phyloP scores from a whole-genome alignment of 2,888 invertebrate species.

The Ennomos erosarius region DNA sequence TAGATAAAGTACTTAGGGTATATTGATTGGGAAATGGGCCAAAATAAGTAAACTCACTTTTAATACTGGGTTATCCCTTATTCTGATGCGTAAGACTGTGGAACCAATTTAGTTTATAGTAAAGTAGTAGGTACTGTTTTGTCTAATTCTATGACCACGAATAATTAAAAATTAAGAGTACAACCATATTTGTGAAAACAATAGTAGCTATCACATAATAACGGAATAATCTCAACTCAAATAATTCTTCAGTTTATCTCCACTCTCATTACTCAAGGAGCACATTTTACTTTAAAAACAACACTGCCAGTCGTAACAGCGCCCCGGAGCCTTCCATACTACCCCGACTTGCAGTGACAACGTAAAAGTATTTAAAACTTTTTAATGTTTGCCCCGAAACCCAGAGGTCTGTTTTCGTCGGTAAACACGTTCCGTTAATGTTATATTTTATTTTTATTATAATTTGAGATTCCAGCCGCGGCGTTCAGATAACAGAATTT shows the following conservation, averaged over 20 bases:
- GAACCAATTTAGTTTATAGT: too few relatives aligned
- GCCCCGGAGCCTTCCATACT: slow-evolving; percentile 50
- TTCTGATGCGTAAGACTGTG: too few relatives aligned
- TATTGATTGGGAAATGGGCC: too few relatives aligned
- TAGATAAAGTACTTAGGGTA: too few relatives aligned
- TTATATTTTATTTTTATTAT: slow-evolving; percentile 47
- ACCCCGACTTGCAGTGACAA: slow-evolving; percentile 63
- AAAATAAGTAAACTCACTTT: too few relatives aligned
- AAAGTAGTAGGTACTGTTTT: too few relatives aligned
- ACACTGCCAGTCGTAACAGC: slow-evolving; percentile 48
- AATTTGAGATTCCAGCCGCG: slow-evolving; percentile 33
- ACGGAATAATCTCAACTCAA: slow-evolving; percentile 28
- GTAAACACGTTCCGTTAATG: slow-evolving; percentile 46
- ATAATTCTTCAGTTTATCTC: slow-evolving; percentile 37
- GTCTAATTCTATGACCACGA: too few relatives aligned
- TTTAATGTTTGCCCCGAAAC: slow-evolving; percentile 58
- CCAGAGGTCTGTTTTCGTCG: slow-evolving; percentile 53
- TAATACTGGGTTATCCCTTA: too few relatives aligned
- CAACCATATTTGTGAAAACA: too few relatives aligned
- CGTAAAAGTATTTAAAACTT: slow-evolving; percentile 63
- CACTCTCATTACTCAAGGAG: slow-evolving; percentile 39
- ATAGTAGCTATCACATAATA: too few relatives aligned
- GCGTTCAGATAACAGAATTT: slow-evolving; percentile 29
- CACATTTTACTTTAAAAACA: slow-evolving; percentile 48
- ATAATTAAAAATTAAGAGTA: background rate